Evolutionary conservation across 2,797 vertebrate species (phyloP), one percentile per base, ranked within the genome.

Genomic region (Enteromius unitaeniatus): DNA sequence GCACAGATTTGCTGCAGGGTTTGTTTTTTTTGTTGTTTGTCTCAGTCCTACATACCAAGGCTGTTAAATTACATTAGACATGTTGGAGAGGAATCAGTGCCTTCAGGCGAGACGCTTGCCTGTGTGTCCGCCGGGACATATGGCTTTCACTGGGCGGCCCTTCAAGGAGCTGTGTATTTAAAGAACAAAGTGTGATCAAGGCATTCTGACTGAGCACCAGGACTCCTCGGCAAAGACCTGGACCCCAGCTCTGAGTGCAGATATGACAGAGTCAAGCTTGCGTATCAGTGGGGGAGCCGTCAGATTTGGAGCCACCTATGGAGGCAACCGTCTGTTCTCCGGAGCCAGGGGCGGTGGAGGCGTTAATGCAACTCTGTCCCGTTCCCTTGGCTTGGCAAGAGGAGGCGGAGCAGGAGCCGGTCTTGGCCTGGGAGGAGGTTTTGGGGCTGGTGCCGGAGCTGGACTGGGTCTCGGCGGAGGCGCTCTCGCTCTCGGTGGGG

Each of bases 251-350:
- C 83, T 86, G 77, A 85, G 83, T 83, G 72, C 84, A 76, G 64
- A 85, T 11, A 91, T 93, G 90, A 83, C 88, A 47, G 89, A 92
- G 75, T 67, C 84, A 82, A 92, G 51, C 82, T 2, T 86, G 37
- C 90, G 81, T 84, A 70, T 92, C 86, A 89, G 86, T 80, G 91
- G 92, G 68, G 86, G 86, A 14, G 90, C 91, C 14, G 92, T 93
- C 83, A 89, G 92, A 86, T 92, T 84, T 42, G 92, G 92, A 11
- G 92, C 89, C 79, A 90, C 89, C 23, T 93, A 93, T 82, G 90
- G 90, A 45, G 84, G 92, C 67, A 93, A 91, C 88, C 84, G 74
- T 62, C 76, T 93, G 70, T 92, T 92, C 74, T 79, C 88, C 0
- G 78, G 84, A 1, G 69, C 19, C 51, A 86, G 87, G 55, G 67